Evolutionary conservation across 2,113 vertebrate species (phyloP).

Genomic region (Dasypus novemcinctus): DNA sequence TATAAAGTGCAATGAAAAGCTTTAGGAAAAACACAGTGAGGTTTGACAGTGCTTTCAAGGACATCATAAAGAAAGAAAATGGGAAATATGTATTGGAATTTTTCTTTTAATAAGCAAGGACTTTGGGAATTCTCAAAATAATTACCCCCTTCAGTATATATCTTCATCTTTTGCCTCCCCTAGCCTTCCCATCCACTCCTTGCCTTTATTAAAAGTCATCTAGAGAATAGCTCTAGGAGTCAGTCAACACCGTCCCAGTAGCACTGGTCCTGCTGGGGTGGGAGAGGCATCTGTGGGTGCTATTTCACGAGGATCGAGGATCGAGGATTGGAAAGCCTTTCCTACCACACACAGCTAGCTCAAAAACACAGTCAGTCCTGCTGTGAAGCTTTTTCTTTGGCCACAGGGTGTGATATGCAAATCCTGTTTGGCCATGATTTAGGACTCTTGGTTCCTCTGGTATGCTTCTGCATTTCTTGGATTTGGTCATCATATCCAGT

Average conservation of each 20-base stretch:
- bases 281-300: rapidly evolving
- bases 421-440: not conserved
- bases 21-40: slow-evolving; percentile 1
- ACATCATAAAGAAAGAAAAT: not conserved
- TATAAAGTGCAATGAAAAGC: not conserved
- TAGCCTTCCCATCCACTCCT: not conserved
- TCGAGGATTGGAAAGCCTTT: not conserved
- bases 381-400: not conserved
- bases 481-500: not conserved
- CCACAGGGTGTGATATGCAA: not conserved
- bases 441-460: not conserved
- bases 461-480: not conserved
- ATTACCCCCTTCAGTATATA: not conserved
- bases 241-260: too few species aligned
- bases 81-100: not conserved
- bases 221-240: not conserved
- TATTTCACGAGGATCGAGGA: not conserved
- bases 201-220: not conserved
- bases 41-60: not conserved
- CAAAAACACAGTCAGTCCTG: not conserved
- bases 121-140: not conserved
- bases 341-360: not conserved
- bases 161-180: not conserved
- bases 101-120: not conserved
- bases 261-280: not conserved